Evolutionary conservation across 2,888 invertebrate species (phyloP).

Genomic region (Eupithecia abbreviata): DNA sequence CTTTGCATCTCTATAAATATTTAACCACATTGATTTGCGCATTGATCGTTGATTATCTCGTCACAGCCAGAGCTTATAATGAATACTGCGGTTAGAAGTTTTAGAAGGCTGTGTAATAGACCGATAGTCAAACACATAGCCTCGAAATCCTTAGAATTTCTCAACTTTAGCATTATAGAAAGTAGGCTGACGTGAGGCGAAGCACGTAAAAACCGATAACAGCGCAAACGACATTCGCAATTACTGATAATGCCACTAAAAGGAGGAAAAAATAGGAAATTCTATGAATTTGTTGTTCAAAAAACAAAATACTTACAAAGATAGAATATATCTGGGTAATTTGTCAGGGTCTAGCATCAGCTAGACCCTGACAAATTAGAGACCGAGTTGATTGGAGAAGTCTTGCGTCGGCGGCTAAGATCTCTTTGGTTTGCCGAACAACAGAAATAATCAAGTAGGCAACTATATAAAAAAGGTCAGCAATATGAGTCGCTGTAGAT

Average conservation of each 20-base stretch:
- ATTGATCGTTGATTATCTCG: neutral
- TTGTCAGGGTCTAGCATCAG: too few species aligned
- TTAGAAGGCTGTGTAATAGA: neutral
- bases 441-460: too few species aligned
- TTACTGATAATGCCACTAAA: constrained; percentile 20
- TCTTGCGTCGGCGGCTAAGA: too few species aligned
- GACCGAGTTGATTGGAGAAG: too few species aligned
- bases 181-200: constrained; percentile 36
- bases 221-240: constrained; percentile 24
- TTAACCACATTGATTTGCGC: neutral
- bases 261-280: constrained; percentile 5
- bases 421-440: too few species aligned
- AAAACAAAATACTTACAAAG: neutral
- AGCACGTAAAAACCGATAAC: constrained; percentile 42
- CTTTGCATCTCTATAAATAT: neutral
- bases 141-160: constrained; percentile 24
- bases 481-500: neutral
- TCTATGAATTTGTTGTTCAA: neutral
- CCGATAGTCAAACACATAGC: constrained; percentile 5
- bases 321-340: neutral
- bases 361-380: too few species aligned
- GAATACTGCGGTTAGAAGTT: neutral
- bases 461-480: neutral
- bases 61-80: neutral
- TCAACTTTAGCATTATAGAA: constrained; percentile 20